Conservation (phyloP, 2,888 invertebrate species). For the Nemapogon koenigi region DNA sequence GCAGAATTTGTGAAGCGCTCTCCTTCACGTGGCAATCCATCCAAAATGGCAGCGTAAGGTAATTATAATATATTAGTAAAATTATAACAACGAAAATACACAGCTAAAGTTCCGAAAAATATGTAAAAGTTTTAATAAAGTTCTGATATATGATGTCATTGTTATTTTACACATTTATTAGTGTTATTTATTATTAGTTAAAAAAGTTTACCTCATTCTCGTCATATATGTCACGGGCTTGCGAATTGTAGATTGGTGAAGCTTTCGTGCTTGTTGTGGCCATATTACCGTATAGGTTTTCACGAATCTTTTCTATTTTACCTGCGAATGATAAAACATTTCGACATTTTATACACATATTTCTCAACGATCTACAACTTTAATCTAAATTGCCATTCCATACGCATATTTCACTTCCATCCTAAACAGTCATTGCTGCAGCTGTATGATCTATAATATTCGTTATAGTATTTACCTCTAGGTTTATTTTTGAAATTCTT, state of each 20-base stretch:
- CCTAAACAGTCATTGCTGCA: too few relatives aligned
- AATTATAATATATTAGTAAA: background rate
- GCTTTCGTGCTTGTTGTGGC: slow-evolving; percentile 42
- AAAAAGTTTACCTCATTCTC: slow-evolving; percentile 45
- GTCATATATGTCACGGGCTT: slow-evolving; percentile 49
- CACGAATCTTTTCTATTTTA: slow-evolving; percentile 49
- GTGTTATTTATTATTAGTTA: background rate
- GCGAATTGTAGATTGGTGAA: slow-evolving; percentile 46
- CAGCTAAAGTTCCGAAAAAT: background rate
- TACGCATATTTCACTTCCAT: too few relatives aligned
- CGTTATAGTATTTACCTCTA: slow-evolving; percentile 29
- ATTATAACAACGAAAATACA: background rate
- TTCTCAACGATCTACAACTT: too few relatives aligned
- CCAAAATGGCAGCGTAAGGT: slow-evolving; percentile 30
- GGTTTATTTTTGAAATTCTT: slow-evolving; percentile 44
- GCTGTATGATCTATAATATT: too few relatives aligned
- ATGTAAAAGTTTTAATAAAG: background rate
- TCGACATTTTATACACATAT: too few relatives aligned
- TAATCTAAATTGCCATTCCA: too few relatives aligned
- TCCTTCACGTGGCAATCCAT: slow-evolving; percentile 33
- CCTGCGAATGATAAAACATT: too few relatives aligned
- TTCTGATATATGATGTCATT: background rate
- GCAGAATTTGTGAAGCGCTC: slow-evolving; percentile 55
- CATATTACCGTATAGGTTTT: slow-evolving; percentile 39
- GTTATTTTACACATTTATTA: background rate